Base-by-base conservation (phyloP, 2,888 invertebrate genomes). In the Yponomeuta malinellus region DNA sequence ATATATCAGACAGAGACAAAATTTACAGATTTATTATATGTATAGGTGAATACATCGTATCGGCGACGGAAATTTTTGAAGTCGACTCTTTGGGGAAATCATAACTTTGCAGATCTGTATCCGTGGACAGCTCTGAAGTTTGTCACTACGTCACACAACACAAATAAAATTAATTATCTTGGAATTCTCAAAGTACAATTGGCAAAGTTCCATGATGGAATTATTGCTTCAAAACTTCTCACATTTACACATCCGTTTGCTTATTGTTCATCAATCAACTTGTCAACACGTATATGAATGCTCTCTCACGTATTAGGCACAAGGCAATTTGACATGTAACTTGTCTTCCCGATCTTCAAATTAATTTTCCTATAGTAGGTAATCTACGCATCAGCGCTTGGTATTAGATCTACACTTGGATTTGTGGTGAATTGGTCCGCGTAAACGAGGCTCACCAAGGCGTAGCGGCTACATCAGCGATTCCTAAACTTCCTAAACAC, bases 11-110 rank as follows among this genome's bases (percentile, higher is more conserved):
- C 23, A 23, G 23, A 23, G 23, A 23, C 23, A 23, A 23, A 23
- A 23, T 23, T 23, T 23, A 23, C 23, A 23, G 23, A 23, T 23
- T 23, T 23, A 23, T 23, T 23, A 23, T 23, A 23, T 23, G 23
- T 23, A 23, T 23, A 23, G 23, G 23, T 23, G 23, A 23, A 23
- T 63, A 33, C 31, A 65, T 33, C 12, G 65, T n/a, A 15, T 15
- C n/a, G 29, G 59, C 23, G 12, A 31, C 12, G 68, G 29, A 10
- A 2, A 68, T 68, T 68, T 52, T 68, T 10, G 10, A 68, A 59
- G 68, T 52, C 48, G 10, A 15, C 10, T 48, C 68, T 31, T 48
- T 52, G 52, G 68, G 68, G 48, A 68, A 68, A 59, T 59, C 15
- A 59, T 59, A 59, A 59, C 52, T 59, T 59, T 8, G 52, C 52